A percentile compares a stretch with the other conserved stretches of the same genome.
Conservation (phyloP, 2,888 invertebrate genomes). For the Cryptocephalus moraei region DNA sequence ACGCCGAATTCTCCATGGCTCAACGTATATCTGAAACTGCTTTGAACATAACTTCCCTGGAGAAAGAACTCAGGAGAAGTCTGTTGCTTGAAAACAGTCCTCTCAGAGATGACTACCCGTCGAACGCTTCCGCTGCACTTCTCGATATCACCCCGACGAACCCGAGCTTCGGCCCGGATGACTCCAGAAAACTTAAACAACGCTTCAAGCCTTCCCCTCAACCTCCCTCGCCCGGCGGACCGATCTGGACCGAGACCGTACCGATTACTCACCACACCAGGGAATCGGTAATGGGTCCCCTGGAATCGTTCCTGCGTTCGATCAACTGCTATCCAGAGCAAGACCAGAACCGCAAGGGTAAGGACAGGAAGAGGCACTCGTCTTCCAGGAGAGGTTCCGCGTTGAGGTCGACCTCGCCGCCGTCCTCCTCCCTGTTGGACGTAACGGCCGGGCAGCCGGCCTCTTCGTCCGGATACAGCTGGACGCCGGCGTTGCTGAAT, state of each 20-base stretch:
- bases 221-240: conserved; percentile 6
- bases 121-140: conserved; percentile 4
- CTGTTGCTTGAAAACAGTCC: conserved; percentile 26
- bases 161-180: conserved; percentile 19
- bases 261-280: conserved; percentile 25
- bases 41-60: conserved; percentile 25
- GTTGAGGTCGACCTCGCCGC: conserved; percentile 19
- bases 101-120: background rate
- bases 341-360: conserved; percentile 22
- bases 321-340: conserved; percentile 34
- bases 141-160: conserved; percentile 26
- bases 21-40: conserved; percentile 31
- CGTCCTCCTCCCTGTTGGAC: conserved; percentile 11
- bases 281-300: conserved; percentile 32
- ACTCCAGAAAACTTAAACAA: conserved; percentile 20
- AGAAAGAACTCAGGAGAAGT: conserved; percentile 49
- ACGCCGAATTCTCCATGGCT: conserved; percentile 45
- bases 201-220: conserved; percentile 14
- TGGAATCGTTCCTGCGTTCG: conserved; percentile 34
- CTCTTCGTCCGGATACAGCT: conserved; percentile 29
- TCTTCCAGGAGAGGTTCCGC: conserved; percentile 11
- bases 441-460: conserved; percentile 10
- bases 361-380: conserved; percentile 14
- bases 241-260: conserved; percentile 27
- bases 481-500: conserved; percentile 34